Evolutionary conservation across 2,113 vertebrate species (phyloP), one percentile per base, ranked within the genome.

Genomic region (Neotragus pygmaeus): DNA sequence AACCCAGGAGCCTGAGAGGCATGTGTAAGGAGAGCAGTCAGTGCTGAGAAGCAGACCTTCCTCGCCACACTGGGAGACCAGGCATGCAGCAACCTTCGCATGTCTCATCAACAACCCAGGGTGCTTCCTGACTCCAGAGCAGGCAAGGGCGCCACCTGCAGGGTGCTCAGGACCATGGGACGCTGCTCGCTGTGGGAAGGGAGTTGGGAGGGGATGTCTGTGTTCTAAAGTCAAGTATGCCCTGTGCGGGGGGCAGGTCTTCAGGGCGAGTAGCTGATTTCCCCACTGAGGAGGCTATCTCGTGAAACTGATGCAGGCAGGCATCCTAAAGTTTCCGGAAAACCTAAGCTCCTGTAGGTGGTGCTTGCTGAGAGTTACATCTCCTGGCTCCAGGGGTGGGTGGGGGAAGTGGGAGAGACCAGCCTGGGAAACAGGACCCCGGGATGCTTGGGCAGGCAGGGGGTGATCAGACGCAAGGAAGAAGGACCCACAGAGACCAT

Each of bases 401-500:
- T 43, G 43, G 43, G 36, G 12, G 39, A 27, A 75, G 12, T 0
- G 2, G 12, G 45, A 36, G 6, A 17, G 39, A 23, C 27, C 2
- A 43, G 49, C 14, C n/a, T 6, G 77, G 80, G n/a, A 51, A 57
- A 66, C 0, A 0, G 66, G 45, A 2, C 21, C 11, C 3, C 0
- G 23, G 45, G 64, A 57, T 2, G 3, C 83, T 28, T 21, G 30
- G 27, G 39, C 12, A 21, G 55, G 27, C 60, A n/a, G 57, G 27
- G 36, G 25, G 43, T 33, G 33, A n/a, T 12, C 81, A 47, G 49
- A 47, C 0, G 0, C 15, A 4, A n/a, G 70, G 88, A 80, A 60
- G 39, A 57, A 88, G 6, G 28, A 58, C 25, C 57, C 36, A 25
- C 3, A 58, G 75, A 70, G 16, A 47, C 43, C 30, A 28, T 94